phyloP scores from a whole-genome alignment of 2,113 vertebrate species.

The Eulacestoma nigropectus region DNA sequence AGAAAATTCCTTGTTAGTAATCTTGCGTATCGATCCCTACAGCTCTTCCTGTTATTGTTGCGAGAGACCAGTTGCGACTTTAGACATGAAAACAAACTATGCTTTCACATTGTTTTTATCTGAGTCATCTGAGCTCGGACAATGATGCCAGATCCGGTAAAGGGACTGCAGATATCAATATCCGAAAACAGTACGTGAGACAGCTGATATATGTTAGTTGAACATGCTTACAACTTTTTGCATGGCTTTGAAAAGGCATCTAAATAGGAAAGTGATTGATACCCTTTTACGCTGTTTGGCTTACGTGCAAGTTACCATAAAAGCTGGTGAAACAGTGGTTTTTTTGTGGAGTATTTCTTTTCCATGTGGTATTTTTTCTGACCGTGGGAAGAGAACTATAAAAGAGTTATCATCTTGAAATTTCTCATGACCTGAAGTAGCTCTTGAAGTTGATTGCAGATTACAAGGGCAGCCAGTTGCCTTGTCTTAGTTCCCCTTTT shows the following conservation, averaged over 20 bases:
- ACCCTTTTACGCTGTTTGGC: neutral
- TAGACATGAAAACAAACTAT: slow-evolving; percentile 22
- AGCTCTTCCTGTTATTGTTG: slow-evolving; percentile 63
- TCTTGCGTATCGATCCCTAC: slow-evolving; percentile 1
- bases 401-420: slow-evolving; percentile 35
- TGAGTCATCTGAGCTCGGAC: slow-evolving; percentile 38
- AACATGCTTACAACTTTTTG: neutral
- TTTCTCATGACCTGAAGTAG: slow-evolving; percentile 58
- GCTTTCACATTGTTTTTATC: slow-evolving; percentile 35
- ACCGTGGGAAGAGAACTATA: slow-evolving; percentile 49
- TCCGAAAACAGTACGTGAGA: neutral
- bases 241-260: neutral
- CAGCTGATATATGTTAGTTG: neutral
- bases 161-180: slow-evolving; percentile 6
- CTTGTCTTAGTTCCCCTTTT: neutral
- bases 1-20: neutral
- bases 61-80: slow-evolving; percentile 8
- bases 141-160: slow-evolving; percentile 44
- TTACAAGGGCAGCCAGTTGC: slow-evolving; percentile 11
- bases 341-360: slow-evolving; percentile 32
- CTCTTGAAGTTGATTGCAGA: slow-evolving; percentile 3
- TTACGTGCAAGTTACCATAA: neutral
- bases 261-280: slow-evolving; percentile 23
- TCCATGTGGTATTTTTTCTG: slow-evolving; percentile 42
- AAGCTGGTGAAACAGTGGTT: neutral